These are phyloP conservation scores for Fopius arisanus DNA, from an alignment of 1,140 invertebrate genomes.

Conservation along the genomic window DNA sequence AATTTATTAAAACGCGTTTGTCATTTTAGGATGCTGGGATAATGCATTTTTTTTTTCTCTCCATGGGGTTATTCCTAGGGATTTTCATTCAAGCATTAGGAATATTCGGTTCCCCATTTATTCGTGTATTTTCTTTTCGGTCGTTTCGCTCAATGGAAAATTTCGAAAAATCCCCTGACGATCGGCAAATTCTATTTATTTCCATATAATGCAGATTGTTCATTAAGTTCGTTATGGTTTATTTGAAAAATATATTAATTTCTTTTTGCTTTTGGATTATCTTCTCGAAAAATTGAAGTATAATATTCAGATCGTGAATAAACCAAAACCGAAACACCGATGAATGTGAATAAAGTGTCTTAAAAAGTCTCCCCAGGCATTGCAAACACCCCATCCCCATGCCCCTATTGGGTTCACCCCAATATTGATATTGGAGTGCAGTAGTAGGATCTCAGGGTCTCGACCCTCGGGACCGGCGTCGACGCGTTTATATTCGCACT, in stretches of 20 bases:
- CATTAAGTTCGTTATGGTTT: too few relatives aligned
- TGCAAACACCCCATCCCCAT: conserved; percentile 9
- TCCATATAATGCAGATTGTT: too few relatives aligned
- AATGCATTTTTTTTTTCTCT: background rate
- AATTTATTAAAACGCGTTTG: conserved; percentile 64
- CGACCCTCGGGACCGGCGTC: conserved; percentile 44
- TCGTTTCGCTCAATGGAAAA: too few relatives aligned
- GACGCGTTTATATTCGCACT: conserved; percentile 64
- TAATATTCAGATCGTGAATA: background rate
- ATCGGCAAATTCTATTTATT: too few relatives aligned
- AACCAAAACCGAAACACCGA: background rate
- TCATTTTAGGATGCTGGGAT: conserved; percentile 45
- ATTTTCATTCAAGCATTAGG: too few relatives aligned
- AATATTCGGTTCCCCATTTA: too few relatives aligned
- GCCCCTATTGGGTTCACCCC: conserved; percentile 41
- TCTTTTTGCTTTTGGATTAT: too few relatives aligned
- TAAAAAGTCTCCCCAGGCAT: background rate
- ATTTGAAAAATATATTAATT: too few relatives aligned
- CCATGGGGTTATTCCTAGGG: background rate
- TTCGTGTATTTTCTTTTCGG: too few relatives aligned
- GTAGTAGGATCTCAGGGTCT: conserved; percentile 51
- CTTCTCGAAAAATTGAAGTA: too few relatives aligned
- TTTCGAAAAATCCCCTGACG: too few relatives aligned
- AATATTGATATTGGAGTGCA: conserved; percentile 57
- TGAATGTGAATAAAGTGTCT: conserved; percentile 3